Percentiles rank a stretch among this genome's conserved stretches.
Evolutionary conservation across 2,888 invertebrate genomes (phyloP).

Genomic region (Sinopyrophorus schimmeli): DNA sequence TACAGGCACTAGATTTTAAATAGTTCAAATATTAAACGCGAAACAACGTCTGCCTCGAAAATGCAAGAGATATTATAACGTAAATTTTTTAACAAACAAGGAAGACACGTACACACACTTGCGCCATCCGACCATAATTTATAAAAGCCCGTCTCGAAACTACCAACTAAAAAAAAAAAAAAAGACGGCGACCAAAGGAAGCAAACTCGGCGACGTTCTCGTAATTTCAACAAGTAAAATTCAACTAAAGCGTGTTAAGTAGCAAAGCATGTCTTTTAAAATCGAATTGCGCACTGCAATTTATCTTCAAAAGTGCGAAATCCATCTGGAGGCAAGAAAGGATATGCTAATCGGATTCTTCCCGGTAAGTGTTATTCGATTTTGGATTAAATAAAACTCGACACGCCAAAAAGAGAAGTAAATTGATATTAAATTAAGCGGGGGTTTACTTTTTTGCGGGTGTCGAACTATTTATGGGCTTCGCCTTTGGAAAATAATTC

Average conservation of each 20-base stretch:
- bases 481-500: conserved; percentile 12
- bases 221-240: no score
- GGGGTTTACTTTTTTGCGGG: no score
- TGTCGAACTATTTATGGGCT: no score
- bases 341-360: conserved; percentile 30
- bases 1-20: conserved; percentile 13
- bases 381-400: background rate
- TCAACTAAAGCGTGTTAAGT: conserved; percentile 27
- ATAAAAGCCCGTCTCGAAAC: no score
- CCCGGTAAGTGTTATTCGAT: conserved; percentile 12
- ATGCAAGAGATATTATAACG: background rate
- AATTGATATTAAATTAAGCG: conserved; percentile 5
- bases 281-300: conserved; percentile 26
- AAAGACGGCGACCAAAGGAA: no score
- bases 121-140: no score
- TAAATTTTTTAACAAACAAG: no score
- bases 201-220: no score
- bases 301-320: conserved; percentile 27
- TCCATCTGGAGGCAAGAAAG: conserved; percentile 19
- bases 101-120: no score
- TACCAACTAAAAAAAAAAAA: no score
- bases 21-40: conserved; percentile 12
- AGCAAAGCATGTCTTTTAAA: conserved; percentile 24
- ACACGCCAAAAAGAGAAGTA: conserved; percentile 6
- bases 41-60: background rate